phyloP scores from a whole-genome alignment of 2,888 invertebrate species.

The Caradrina kadenii region DNA sequence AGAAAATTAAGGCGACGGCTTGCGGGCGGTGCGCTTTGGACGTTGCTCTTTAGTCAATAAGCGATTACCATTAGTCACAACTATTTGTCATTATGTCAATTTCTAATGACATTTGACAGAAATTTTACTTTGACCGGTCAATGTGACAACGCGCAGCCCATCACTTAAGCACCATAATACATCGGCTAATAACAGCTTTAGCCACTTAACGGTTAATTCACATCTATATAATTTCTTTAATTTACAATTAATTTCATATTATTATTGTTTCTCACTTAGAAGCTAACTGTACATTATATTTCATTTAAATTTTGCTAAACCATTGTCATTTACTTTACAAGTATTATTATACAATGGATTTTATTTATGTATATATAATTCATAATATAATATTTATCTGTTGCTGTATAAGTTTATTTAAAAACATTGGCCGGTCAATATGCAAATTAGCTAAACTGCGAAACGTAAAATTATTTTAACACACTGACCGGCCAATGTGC shows the following conservation, averaged over 20 bases:
- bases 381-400: conserved; percentile 13
- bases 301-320: conserved; percentile 51
- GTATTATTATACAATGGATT: conserved; percentile 37
- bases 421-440: conserved; percentile 25
- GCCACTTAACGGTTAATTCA: conserved; percentile 28
- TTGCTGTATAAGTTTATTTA: conserved; percentile 23
- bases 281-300: conserved; percentile 57
- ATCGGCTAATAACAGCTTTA: conserved; percentile 14
- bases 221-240: conserved; percentile 31
- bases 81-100: no score
- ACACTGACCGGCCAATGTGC: conserved; percentile 23
- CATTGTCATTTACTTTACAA: conserved; percentile 48
- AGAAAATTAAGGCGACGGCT: no score
- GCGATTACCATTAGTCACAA: no score
- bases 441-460: not conserved
- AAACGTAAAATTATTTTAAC: conserved; percentile 3
- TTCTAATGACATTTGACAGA: no score
- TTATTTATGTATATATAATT: conserved; percentile 20
- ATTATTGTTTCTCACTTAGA: conserved; percentile 61
- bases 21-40: no score
- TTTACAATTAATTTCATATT: conserved; percentile 35
- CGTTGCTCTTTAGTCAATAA: no score
- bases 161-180: conserved; percentile 49
- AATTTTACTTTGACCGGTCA: not conserved
- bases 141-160: conserved; percentile 14